Evolutionary conservation across 1,140 invertebrate species (phyloP).

Genomic region (Hylyphantes graminicola): DNA sequence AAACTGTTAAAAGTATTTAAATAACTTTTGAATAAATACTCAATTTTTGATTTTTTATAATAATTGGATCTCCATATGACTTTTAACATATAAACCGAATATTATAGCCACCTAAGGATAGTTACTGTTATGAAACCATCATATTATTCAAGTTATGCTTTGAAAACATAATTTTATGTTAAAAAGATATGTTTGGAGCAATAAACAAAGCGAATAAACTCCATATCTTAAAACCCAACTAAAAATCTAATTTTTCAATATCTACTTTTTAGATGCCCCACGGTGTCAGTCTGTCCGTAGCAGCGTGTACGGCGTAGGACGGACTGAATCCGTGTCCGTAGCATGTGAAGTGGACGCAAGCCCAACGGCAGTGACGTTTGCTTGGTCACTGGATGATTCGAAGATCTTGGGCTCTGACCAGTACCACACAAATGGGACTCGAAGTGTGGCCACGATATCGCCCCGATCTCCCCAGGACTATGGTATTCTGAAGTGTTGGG

Average conservation of each 20-base stretch:
- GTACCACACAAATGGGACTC: constrained; percentile 33
- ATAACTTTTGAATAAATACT: no score
- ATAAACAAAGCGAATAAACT: no score
- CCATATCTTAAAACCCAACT: no score
- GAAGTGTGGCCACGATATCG: constrained; percentile 69
- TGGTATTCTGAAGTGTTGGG: constrained; percentile 86
- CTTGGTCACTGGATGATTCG: constrained; percentile 62
- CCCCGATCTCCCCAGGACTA: constrained; percentile 76
- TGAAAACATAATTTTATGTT: no score
- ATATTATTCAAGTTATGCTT: no score
- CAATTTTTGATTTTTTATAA: no score
- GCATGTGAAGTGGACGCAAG: constrained; percentile 63
- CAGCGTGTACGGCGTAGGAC: constrained; percentile 63
- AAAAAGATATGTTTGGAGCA: no score
- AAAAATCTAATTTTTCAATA: not conserved
- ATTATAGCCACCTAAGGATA: no score
- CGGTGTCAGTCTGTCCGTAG: constrained; percentile 62
- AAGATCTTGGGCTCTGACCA: not conserved
- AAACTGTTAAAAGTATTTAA: no score
- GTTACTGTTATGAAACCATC: no score
- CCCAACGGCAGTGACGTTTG: constrained; percentile 60
- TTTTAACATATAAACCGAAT: no score
- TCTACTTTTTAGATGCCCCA: constrained; percentile 62
- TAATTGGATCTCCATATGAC: no score
- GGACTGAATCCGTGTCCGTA: constrained; percentile 63